Evolutionary conservation across 2,888 invertebrate species (phyloP).

Genomic region (Agrilus biguttatus): DNA sequence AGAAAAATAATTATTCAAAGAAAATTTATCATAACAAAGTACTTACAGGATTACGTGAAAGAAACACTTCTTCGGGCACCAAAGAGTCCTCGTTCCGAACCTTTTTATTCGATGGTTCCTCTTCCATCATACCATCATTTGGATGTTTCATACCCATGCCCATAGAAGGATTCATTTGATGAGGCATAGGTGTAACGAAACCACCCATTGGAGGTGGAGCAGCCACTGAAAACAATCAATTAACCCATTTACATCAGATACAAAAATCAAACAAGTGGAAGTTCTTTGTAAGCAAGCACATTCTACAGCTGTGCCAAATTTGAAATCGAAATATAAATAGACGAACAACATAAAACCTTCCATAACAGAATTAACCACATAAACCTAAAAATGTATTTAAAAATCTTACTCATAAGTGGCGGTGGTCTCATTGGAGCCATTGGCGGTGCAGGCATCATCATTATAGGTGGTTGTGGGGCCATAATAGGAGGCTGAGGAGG

Average conservation of each 20-base stretch:
- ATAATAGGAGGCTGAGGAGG: constrained; percentile 36
- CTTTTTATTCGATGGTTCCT: constrained; percentile 80
- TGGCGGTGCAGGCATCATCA: constrained; percentile 47
- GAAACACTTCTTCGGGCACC: constrained; percentile 75
- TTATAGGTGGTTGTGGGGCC: constrained; percentile 38
- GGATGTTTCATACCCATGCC: constrained; percentile 34
- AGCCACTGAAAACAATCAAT: constrained; percentile 19
- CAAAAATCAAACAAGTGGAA: too few relatives aligned
- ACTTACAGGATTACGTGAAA: constrained; percentile 48
- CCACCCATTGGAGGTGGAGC: constrained; percentile 35
- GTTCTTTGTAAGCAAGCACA: too few relatives aligned
- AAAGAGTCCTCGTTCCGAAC: constrained; percentile 84
- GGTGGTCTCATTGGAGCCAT: constrained; percentile 43
- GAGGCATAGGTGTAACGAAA: constrained; percentile 31
- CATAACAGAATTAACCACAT: too few relatives aligned
- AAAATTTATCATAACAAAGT: not conserved
- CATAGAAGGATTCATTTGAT: constrained; percentile 26
- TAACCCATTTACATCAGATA: too few relatives aligned
- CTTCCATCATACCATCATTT: constrained; percentile 42
- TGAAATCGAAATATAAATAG: too few relatives aligned
- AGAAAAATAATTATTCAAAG: not conserved
- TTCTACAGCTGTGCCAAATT: too few relatives aligned
- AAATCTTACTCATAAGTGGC: constrained; percentile 38
- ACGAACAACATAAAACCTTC: too few relatives aligned
- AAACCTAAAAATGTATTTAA: too few relatives aligned